A percentile compares a stretch with the other conserved stretches of the same genome.
Evolutionary conservation across 1,140 invertebrate genomes (phyloP).

Genomic region (Micrasema longulum): DNA sequence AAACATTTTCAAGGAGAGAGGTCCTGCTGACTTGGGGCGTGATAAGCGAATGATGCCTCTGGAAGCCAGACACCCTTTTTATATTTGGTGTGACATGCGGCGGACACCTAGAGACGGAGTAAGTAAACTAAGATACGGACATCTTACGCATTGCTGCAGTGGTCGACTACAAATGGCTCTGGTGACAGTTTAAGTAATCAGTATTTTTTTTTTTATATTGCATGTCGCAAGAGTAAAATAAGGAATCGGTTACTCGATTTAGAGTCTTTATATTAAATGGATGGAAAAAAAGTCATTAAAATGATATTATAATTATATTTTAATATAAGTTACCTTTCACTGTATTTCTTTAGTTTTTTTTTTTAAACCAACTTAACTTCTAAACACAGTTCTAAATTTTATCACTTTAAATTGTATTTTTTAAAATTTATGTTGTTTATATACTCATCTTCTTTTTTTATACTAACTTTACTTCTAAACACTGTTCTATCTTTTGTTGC

Average conservation of each 20-base stretch:
- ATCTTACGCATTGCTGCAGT: constrained; percentile 23
- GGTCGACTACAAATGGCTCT: neutral
- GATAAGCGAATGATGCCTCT: constrained; percentile 40
- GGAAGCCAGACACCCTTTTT: constrained; percentile 47
- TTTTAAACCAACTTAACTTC: too few relatives aligned
- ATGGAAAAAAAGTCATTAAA: too few relatives aligned
- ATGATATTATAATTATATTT: too few relatives aligned
- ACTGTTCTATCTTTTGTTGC: too few relatives aligned
- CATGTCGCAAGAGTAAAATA: neutral
- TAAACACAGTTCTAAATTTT: too few relatives aligned
- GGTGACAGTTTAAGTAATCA: neutral
- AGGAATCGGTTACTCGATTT: neutral
- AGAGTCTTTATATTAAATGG: neutral
- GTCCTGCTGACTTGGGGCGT: constrained; percentile 36
- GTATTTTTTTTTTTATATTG: neutral
- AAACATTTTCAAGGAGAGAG: constrained; percentile 24
- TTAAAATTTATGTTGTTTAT: too few relatives aligned
- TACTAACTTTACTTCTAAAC: too few relatives aligned
- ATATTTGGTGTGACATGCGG: constrained; percentile 51
- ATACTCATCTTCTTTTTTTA: too few relatives aligned
- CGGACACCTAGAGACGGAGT: constrained; percentile 26
- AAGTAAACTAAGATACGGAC: constrained; percentile 23
- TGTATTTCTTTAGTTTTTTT: too few relatives aligned
- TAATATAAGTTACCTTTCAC: too few relatives aligned
- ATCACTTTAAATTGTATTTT: too few relatives aligned